phyloP scores from a whole-genome alignment of 2,888 invertebrate species.

The Incurvaria masculella region DNA sequence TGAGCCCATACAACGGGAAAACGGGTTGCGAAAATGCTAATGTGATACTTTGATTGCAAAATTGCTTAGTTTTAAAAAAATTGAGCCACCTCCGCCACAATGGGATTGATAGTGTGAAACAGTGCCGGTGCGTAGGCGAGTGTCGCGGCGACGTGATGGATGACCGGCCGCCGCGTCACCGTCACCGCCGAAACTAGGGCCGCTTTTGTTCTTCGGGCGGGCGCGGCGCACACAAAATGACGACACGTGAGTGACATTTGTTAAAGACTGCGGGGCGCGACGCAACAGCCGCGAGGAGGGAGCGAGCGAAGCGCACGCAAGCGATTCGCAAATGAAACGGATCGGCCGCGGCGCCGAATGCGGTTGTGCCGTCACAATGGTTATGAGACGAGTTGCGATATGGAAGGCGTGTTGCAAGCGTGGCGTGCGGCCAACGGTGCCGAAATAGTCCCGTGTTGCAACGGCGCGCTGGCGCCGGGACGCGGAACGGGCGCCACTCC shows the following conservation, averaged over 20 bases:
- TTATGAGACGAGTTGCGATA: conserved; percentile 53
- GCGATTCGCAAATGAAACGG: too few species aligned
- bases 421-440: conserved; percentile 51
- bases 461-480: conserved; percentile 42
- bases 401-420: conserved; percentile 53
- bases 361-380: conserved; percentile 37
- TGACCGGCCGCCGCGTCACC: conserved; percentile 25
- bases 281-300: too few species aligned
- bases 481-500: conserved; percentile 42
- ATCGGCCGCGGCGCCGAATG: too few species aligned
- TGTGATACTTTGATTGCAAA: conserved; percentile 57
- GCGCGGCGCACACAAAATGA: too few species aligned
- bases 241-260: too few species aligned
- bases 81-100: conserved; percentile 18
- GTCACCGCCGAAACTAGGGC: too few species aligned
- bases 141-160: conserved; percentile 31
- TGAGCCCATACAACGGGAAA: too few species aligned
- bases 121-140: conserved; percentile 39
- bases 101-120: conserved; percentile 8
- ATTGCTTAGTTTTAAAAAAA: conserved; percentile 53
- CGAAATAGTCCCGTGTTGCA: conserved; percentile 56
- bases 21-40: conserved; percentile 56
- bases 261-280: too few species aligned
- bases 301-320: not conserved
- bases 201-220: too few species aligned